Percentiles rank a stretch among this genome's conserved stretches.
phyloP scores from a whole-genome alignment of 2,113 vertebrate species.

The Notiomystis cincta region DNA sequence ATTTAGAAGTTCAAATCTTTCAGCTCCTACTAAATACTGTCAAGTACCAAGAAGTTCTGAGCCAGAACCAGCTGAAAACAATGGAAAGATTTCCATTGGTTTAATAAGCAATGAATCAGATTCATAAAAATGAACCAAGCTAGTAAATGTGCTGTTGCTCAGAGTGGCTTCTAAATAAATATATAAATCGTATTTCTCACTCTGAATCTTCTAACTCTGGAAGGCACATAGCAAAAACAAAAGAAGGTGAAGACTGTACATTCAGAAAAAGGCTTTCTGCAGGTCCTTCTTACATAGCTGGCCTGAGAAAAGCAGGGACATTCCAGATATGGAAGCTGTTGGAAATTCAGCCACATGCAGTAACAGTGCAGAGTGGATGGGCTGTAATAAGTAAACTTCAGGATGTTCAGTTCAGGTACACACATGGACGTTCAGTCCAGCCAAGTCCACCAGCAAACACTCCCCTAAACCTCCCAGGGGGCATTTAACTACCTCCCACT shows the following conservation, averaged over 20 bases:
- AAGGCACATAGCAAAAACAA: background rate
- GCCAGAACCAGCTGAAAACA: conserved; percentile 51
- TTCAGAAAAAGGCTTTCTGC: background rate
- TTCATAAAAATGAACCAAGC: conserved; percentile 16
- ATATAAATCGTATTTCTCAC: background rate
- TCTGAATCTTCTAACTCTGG: background rate
- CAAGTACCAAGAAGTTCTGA: conserved; percentile 20
- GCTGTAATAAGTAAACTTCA: background rate
- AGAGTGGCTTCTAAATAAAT: conserved; percentile 17
- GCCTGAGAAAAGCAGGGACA: background rate
- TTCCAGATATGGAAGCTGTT: background rate
- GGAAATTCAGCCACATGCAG: background rate
- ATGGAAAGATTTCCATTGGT: conserved; percentile 46
- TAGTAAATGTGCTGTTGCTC: background rate
- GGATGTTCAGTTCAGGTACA: background rate
- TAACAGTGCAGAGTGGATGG: background rate
- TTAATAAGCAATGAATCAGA: conserved; percentile 44
- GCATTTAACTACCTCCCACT: background rate
- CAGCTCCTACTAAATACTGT: conserved; percentile 51
- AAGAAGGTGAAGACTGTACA: background rate
- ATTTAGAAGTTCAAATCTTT: conserved; percentile 57
- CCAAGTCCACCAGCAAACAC: background rate
- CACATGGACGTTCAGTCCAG: background rate
- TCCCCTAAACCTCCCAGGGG: background rate
- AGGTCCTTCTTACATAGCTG: background rate